phyloP scores from a whole-genome alignment of 2,888 invertebrate species.

The Sesia bembeciformis region DNA sequence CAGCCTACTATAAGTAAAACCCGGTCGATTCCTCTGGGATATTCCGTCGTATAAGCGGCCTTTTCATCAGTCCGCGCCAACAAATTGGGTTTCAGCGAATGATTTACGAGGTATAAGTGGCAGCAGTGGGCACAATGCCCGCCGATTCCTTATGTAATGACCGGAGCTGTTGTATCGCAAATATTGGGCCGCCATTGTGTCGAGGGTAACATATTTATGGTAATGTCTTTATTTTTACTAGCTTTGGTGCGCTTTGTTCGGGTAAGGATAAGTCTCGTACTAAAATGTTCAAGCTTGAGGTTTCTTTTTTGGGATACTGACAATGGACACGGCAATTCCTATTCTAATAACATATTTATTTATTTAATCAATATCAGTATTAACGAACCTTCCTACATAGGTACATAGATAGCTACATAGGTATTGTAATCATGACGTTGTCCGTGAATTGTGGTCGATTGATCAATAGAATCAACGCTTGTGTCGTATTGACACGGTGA shows the following conservation, averaged over 20 bases:
- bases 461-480: background rate
- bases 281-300: no score
- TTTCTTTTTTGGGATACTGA: no score
- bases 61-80: slow-evolving; percentile 39
- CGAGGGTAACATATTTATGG: background rate
- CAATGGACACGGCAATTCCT: no score
- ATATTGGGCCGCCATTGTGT: slow-evolving; percentile 6
- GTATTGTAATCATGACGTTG: background rate
- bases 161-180: slow-evolving; percentile 20
- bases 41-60: slow-evolving; percentile 20
- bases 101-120: slow-evolving; percentile 41
- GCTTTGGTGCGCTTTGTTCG: no score
- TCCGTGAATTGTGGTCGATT: background rate
- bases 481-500: background rate
- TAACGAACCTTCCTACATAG: background rate
- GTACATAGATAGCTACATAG: background rate
- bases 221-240: background rate
- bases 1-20: slow-evolving; percentile 6
- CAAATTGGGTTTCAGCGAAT: slow-evolving; percentile 43
- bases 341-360: no score
- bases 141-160: slow-evolving; percentile 7
- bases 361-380: no score
- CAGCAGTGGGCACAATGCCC: slow-evolving; percentile 17
- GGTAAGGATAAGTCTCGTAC: no score
- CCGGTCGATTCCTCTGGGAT: slow-evolving; percentile 15